Evolutionary conservation across 2,797 vertebrate species (phyloP).

Genomic region (Anguilla obscura): DNA sequence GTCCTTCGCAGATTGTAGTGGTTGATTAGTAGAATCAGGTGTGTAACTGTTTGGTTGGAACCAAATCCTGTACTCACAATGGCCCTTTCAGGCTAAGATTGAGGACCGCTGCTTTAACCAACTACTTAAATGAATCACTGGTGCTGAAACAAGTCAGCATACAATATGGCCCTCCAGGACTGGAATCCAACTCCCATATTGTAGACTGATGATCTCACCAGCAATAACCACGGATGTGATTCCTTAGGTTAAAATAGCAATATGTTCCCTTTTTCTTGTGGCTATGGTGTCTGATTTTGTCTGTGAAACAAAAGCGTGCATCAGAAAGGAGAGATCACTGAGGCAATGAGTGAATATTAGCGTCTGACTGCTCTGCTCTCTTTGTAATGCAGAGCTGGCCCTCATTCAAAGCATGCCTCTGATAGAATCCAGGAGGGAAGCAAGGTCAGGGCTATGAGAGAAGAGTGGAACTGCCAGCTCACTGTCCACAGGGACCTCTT

Average conservation of each 20-base stretch:
- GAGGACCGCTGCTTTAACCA: neutral
- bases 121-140: neutral
- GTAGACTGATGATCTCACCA: neutral
- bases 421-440: constrained; percentile 3
- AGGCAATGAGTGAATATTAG: constrained; percentile 36
- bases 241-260: constrained; percentile 25
- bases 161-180: neutral
- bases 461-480: neutral
- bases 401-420: constrained; percentile 20
- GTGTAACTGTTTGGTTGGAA: no score
- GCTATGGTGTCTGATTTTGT: constrained; percentile 9
- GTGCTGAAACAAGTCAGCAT: neutral
- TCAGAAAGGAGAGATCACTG: constrained; percentile 35
- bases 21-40: no score
- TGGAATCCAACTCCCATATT: neutral
- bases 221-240: constrained; percentile 24
- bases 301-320: constrained; percentile 30
- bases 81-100: no score
- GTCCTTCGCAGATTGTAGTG: no score
- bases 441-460: constrained; percentile 11
- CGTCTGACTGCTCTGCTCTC: neutral
- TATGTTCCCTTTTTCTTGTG: constrained; percentile 34
- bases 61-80: no score
- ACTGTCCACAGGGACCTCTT: neutral
- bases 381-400: constrained; percentile 26